Percentiles rank a stretch among this genome's conserved stretches.
These are phyloP conservation scores for Asteroscopus sphinx DNA, from an alignment of 2,888 invertebrate species.

Conservation along the genomic window DNA sequence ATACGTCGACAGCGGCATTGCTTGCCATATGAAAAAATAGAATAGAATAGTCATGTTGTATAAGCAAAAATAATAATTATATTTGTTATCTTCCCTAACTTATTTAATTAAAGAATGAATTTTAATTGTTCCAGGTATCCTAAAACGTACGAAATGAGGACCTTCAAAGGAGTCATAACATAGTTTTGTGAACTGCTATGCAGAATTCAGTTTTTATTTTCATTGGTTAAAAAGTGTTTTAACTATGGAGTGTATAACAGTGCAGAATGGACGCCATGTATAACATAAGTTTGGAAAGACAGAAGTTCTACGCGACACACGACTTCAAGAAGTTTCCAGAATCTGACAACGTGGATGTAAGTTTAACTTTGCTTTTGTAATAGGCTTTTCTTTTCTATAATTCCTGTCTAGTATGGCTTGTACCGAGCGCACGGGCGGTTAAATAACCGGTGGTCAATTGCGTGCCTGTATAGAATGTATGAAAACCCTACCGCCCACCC, in stretches of 20 bases:
- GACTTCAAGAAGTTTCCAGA: conserved; percentile 69
- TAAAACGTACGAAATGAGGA: conserved; percentile 19
- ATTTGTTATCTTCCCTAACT: background rate
- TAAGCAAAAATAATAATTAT: too few species aligned
- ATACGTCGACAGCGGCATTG: too few species aligned
- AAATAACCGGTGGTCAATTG: too few species aligned
- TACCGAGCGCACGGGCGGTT: too few species aligned
- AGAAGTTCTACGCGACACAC: conserved; percentile 75
- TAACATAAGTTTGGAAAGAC: conserved; percentile 73
- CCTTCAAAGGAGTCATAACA: conserved; percentile 12
- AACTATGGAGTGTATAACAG: conserved; percentile 36
- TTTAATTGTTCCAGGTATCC: conserved; percentile 29
- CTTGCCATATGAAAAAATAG: too few species aligned
- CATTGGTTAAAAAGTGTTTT: background rate
- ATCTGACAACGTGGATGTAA: conserved; percentile 76
- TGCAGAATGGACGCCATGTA: conserved; percentile 72
- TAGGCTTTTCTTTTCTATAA: too few species aligned
- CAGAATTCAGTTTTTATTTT: background rate
- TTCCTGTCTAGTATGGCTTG: too few species aligned
- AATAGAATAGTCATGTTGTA: too few species aligned
- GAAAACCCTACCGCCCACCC: too few species aligned
- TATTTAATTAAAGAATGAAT: background rate
- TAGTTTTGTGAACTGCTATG: background rate
- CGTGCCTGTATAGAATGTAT: too few species aligned
- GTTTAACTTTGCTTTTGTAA: conserved; percentile 12